Conservation (phyloP, 2,113 vertebrate genomes). For the Ageneiosus marmoratus region DNA sequence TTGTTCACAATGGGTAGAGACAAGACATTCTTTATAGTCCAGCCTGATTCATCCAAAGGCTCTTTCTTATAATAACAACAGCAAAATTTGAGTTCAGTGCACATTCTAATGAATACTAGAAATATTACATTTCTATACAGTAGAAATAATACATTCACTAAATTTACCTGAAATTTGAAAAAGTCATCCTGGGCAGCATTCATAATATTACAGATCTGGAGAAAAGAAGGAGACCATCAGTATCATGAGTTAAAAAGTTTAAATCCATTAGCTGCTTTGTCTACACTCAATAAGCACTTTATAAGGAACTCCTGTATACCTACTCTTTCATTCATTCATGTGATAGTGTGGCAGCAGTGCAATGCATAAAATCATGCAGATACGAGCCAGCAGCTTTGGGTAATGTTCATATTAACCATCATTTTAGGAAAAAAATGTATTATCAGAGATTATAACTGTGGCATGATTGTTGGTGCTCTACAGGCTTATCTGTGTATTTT, state of each 20-base stretch:
- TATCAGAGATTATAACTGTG: too few species aligned
- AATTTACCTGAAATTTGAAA: slow-evolving; percentile 63
- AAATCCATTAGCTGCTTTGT: slow-evolving; percentile 59
- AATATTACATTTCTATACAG: neutral
- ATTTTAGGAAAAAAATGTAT: too few species aligned
- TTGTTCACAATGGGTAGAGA: slow-evolving; percentile 97
- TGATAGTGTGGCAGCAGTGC: too few species aligned
- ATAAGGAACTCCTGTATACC: too few species aligned
- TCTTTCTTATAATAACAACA: slow-evolving; percentile 74
- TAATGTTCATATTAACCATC: too few species aligned
- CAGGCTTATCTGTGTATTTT: too few species aligned
- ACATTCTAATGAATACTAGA: neutral
- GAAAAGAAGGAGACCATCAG: slow-evolving; percentile 34
- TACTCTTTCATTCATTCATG: too few species aligned
- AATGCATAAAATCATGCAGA: too few species aligned
- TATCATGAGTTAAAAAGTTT: slow-evolving; percentile 39
- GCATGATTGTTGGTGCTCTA: too few species aligned
- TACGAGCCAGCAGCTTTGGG: too few species aligned
- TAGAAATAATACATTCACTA: neutral
- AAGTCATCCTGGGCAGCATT: slow-evolving; percentile 59
- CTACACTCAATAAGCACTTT: too few species aligned
- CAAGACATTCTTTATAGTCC: slow-evolving; percentile 90
- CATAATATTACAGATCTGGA: slow-evolving; percentile 70
- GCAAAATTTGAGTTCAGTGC: neutral
- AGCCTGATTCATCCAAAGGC: slow-evolving; percentile 88